Percentiles rank a stretch among this genome's conserved stretches.
phyloP scores from a whole-genome alignment of 2,113 vertebrate species.

The Asarcornis scutulata region DNA sequence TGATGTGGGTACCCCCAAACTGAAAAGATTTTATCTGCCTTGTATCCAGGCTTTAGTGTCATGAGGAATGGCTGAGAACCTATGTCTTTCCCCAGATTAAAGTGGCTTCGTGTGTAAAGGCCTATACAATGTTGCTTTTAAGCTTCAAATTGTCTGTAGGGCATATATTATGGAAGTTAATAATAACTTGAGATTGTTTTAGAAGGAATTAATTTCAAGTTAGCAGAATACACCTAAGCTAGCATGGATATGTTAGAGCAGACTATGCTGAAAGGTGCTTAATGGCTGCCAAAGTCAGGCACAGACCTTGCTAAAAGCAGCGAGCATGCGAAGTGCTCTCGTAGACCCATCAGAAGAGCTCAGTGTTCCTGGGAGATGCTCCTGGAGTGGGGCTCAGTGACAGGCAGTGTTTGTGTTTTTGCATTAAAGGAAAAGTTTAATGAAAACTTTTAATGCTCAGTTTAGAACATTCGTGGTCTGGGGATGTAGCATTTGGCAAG shows the following conservation, averaged over 20 bases:
- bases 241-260: not conserved
- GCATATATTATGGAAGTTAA: not conserved
- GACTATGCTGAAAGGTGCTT: conserved; percentile 4
- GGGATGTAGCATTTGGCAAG: conserved; percentile 56
- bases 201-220: not conserved
- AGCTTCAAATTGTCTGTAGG: not conserved
- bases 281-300: conserved; percentile 33
- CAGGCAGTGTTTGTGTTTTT: conserved; percentile 29
- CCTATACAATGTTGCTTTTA: not conserved
- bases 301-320: not conserved
- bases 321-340: not conserved
- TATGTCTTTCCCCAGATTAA: not conserved
- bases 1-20: not conserved
- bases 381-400: not conserved
- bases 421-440: conserved; percentile 35
- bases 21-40: not conserved
- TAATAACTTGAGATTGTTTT: not conserved
- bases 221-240: not conserved
- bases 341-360: conserved; percentile 29
- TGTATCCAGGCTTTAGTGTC: not conserved
- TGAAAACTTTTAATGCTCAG: conserved; percentile 49
- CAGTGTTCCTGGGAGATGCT: conserved; percentile 35
- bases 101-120: not conserved
- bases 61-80: not conserved
- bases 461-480: conserved; percentile 39